Evolutionary conservation across 2,888 invertebrate species (phyloP).

Genomic region (Thecophora atra): DNA sequence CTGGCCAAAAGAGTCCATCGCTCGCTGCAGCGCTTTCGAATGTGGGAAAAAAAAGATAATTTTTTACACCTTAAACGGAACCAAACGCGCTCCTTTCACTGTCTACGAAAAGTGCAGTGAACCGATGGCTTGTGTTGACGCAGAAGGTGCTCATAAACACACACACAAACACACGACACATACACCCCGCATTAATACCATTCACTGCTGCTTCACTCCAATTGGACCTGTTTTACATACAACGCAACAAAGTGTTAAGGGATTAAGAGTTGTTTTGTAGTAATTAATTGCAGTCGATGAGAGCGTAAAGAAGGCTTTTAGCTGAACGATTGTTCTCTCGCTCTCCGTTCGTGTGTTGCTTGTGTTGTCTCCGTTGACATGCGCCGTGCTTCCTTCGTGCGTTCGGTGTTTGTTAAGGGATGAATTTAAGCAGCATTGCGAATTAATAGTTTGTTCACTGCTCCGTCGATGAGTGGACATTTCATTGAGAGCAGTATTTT

Average conservation of each 20-base stretch:
- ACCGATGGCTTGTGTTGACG: slow-evolving; percentile 29
- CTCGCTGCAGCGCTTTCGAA: not conserved
- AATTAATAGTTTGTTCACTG: not conserved
- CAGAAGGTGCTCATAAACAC: slow-evolving; percentile 28
- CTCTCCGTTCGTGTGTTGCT: too few relatives aligned
- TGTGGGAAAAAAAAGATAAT: slow-evolving; percentile 13
- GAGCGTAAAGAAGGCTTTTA: too few relatives aligned
- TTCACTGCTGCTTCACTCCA: too few relatives aligned
- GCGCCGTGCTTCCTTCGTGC: slow-evolving; percentile 10
- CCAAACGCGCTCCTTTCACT: slow-evolving; percentile 32
- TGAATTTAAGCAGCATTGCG: not conserved
- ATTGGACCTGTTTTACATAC: too few relatives aligned
- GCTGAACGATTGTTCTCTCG: too few relatives aligned
- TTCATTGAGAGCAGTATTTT: too few relatives aligned
- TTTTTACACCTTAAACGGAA: slow-evolving; percentile 16
- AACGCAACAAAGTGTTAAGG: too few relatives aligned
- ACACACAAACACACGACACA: slow-evolving; percentile 6
- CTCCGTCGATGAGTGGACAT: not conserved
- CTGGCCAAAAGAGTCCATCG: too few relatives aligned
- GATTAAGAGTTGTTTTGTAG: too few relatives aligned
- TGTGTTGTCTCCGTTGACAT: slow-evolving; percentile 6
- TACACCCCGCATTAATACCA: too few relatives aligned
- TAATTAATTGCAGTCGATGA: too few relatives aligned
- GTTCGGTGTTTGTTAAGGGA: slow-evolving; percentile 22
- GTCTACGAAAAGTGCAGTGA: slow-evolving; percentile 28